Evolutionary conservation across 2,113 vertebrate genomes (phyloP), one percentile per base, ranked within the genome.

Genomic region (Siphamia tubifer): DNA sequence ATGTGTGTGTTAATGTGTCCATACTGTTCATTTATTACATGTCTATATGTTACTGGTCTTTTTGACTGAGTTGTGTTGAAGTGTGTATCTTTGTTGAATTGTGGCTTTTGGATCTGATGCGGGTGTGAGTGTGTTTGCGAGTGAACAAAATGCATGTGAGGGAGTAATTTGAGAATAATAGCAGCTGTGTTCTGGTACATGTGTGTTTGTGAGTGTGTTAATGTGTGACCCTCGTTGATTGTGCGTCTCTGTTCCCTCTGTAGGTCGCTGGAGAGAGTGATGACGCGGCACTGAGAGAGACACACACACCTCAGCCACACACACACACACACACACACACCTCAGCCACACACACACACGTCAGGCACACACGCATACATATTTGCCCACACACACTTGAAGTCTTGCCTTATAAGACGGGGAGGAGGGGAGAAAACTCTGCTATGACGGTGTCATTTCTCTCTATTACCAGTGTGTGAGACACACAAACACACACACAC

Each of bases 201-300:
- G 39, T 42, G 30, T 25, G 43, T 54, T 9, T 51, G 16, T 16
- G 15, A 25, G 15, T 54, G 31, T 55, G 27, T 69, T 56, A 36
- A 45, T 74, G 61, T 74, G 70, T 76, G 82, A 87, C 79, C 83
- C 82, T 79, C 78, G 68, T 77, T 91, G 89, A 91, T 87, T 84
- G 86, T 89, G 82, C 79, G n/a, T 91, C 80, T 91, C 82, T 87
- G 76, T 89, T 89, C 84, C 82, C 81, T 88, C 88, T 79, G 80
- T 87, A 91, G 90, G 90, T 90, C 82, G 84, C 87, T 76, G 88
- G 70, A 85, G 74, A 88, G 88, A 89, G 75, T 82, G 88, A 89
- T 90, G 88, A 87, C 82, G 68, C 52, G 88, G 86, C 89, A 81
- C 66, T 90, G 84, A 89, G 79, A 73, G 56, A 75, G 77, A 63